Base-by-base conservation (phyloP, 1,140 invertebrate species). In the Tetramorium alpestre region DNA sequence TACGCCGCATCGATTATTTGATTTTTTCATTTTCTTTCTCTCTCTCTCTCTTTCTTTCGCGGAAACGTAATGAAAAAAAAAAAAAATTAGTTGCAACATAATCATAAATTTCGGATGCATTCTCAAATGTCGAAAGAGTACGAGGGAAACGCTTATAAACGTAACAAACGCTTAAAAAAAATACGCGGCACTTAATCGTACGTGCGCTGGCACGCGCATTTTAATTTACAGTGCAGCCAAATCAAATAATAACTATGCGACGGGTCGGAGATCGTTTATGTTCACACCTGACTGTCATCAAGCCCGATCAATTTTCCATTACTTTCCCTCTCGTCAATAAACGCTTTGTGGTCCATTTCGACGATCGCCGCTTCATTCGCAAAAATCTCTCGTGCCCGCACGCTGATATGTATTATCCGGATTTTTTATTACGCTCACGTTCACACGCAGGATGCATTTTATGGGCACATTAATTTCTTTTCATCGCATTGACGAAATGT, bases 241-340 rank as follows among this genome's bases (percentile, higher is more conserved):
- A 60, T 82, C 78, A 47, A 82, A 58, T 72, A 82, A 82, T 82
- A 82, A 70, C 44, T 10, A 28, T 1, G 28, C 49, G 22, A 11
- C 60, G 44, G 28, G n/a, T 7, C 16, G 67, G 1, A 22, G 13
- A 60, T 73, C 67, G 69, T 84, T 81, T 75, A 82, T 47, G 78
- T 44, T 72, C 78, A 25, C 54, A 75, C 80, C 69, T 73, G 80
- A 33, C 54, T 84, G 69, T 84, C 80, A 84, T 84, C 69, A 56
- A 75, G 41, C 28, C 54, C 56, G 44, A 84, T 84, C 80, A 84
- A 84, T 84, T 84, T 84, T 84, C 80, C 80, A 84, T 84, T 84
- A 84, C 80, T 84, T 84, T 84, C 80, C 7, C 80, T 84, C 38
- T 84, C 80, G 44, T 84, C 56, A 60, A 82, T 73, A 73, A 33